These are phyloP conservation scores for Pteropus rufus DNA, from an alignment of 2,797 vertebrate genomes.

Conservation along the genomic window DNA sequence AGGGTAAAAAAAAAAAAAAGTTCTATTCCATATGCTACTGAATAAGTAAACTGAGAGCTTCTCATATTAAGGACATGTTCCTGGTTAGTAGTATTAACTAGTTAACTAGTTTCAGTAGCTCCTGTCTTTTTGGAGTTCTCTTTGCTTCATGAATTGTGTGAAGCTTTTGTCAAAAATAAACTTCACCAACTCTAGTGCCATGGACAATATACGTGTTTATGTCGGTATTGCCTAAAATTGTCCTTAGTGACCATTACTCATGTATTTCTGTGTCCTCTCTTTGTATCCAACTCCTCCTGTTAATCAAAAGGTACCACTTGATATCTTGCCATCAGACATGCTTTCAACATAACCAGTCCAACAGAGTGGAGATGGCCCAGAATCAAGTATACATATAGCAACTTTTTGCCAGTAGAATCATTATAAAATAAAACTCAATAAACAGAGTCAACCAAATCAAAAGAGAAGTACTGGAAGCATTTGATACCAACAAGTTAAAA, in stretches of 20 bases:
- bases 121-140: background rate
- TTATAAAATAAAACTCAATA: constrained; percentile 14
- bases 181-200: background rate
- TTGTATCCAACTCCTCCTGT: background rate
- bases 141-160: background rate
- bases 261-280: background rate
- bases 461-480: background rate
- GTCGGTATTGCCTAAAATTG: background rate
- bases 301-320: background rate
- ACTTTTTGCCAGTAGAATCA: background rate
- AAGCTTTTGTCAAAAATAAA: background rate
- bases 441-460: background rate
- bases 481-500: background rate
- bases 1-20: background rate
- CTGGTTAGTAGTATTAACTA: background rate
- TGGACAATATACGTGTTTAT: background rate
- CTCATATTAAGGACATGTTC: background rate
- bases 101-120: background rate
- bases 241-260: background rate
- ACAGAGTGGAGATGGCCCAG: background rate
- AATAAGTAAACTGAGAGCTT: background rate
- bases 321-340: background rate
- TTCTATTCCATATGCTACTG: background rate
- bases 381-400: background rate
- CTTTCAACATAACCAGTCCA: background rate